Conservation (phyloP, 2,113 vertebrate species). For the Lipophrys pholis region DNA sequence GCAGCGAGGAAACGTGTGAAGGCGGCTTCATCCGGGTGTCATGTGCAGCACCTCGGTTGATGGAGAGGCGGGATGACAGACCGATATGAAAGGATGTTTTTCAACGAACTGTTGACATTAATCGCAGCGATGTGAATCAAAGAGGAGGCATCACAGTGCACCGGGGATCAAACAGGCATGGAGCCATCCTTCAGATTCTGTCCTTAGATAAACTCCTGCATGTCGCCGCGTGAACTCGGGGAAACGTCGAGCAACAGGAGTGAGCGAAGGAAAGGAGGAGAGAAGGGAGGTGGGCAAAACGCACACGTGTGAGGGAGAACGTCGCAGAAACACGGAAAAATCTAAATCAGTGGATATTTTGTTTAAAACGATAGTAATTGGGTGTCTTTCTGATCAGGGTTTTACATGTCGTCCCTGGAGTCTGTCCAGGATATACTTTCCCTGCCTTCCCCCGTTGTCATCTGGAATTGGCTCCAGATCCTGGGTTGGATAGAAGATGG, state of each 20-base stretch:
- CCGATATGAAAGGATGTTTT: constrained; percentile 22
- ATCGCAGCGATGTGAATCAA: constrained; percentile 35
- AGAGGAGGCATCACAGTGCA: constrained; percentile 11
- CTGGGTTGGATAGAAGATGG: no score
- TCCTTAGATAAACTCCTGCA: constrained; percentile 18
- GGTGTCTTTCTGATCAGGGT: no score
- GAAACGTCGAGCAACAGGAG: neutral
- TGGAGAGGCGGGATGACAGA: neutral
- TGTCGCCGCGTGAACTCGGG: constrained; percentile 1
- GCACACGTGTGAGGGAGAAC: neutral
- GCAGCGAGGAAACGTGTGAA: neutral
- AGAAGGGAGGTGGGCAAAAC: neutral
- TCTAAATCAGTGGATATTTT: no score
- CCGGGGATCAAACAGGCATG: constrained; percentile 28
- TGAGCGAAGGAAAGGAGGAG: neutral
- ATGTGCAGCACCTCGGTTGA: neutral
- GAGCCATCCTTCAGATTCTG: constrained; percentile 30
- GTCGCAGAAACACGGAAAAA: no score
- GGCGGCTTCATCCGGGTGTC: neutral
- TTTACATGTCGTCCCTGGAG: no score
- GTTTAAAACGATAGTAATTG: neutral
- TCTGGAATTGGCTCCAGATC: no score
- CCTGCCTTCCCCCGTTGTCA: no score
- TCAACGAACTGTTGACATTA: constrained; percentile 42
- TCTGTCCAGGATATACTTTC: no score